These are phyloP conservation scores for Phoebastria nigripes DNA, from an alignment of 2,797 vertebrate species.

Conservation along the genomic window DNA sequence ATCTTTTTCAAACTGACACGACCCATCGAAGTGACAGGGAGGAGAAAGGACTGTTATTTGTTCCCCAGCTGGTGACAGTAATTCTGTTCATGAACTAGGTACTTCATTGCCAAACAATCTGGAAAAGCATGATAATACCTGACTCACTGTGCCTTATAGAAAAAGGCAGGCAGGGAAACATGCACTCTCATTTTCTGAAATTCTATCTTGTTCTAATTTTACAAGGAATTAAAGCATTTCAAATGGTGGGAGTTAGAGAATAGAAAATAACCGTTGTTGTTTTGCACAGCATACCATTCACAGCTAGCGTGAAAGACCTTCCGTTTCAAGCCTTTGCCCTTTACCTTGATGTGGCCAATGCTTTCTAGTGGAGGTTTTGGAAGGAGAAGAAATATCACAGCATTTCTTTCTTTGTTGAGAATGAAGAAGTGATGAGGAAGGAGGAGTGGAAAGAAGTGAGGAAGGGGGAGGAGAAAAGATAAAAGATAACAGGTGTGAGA, in stretches of 20 bases:
- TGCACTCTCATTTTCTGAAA: constrained; percentile 50
- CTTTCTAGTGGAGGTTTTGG: constrained; percentile 90
- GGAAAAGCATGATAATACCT: constrained; percentile 51
- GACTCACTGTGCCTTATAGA: constrained; percentile 17
- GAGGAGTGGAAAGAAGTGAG: constrained; percentile 75
- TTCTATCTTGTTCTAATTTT: constrained; percentile 71
- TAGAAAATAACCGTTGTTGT: constrained; percentile 68
- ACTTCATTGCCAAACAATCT: constrained; percentile 56
- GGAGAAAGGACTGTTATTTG: constrained; percentile 47
- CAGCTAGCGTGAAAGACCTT: constrained; percentile 89
- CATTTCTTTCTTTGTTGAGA: constrained; percentile 87
- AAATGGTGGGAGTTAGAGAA: constrained; percentile 60
- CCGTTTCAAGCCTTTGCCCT: constrained; percentile 87
- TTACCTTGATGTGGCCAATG: constrained; percentile 89
- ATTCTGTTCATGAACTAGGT: constrained; percentile 54
- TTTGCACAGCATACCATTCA: constrained; percentile 82
- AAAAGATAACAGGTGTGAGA: constrained; percentile 65
- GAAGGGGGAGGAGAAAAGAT: constrained; percentile 69
- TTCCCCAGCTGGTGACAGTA: constrained; percentile 44
- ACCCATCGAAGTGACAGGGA: constrained; percentile 14
- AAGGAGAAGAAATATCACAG: constrained; percentile 88
- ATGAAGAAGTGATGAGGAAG: constrained; percentile 81
- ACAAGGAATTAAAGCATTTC: constrained; percentile 70
- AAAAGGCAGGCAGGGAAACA: constrained; percentile 46
- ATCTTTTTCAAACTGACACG: neutral